These are phyloP conservation scores for Drosophila azteca DNA, from an alignment of 1,140 invertebrate species.

Conservation along the genomic window DNA sequence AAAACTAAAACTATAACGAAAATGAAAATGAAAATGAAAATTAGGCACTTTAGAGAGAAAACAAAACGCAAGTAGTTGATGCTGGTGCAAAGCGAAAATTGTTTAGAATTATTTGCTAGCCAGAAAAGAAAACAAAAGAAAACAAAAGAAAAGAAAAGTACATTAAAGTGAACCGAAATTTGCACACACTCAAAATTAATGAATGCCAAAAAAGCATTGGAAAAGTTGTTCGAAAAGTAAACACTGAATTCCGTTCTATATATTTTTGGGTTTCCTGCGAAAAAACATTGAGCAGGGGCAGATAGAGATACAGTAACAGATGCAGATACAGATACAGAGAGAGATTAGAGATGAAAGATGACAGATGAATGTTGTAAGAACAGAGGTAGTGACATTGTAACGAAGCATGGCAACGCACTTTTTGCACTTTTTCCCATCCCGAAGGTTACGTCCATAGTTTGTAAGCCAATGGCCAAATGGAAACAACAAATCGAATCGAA, in stretches of 20 bases:
- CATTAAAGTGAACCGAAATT: constrained; percentile 36
- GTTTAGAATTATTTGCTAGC: constrained; percentile 69
- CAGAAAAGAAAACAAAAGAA: constrained; percentile 5
- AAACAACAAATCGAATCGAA: constrained; percentile 46
- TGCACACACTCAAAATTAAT: constrained; percentile 56
- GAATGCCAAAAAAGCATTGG: constrained; percentile 6
- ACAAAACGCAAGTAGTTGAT: constrained; percentile 34
- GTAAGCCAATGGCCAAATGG: constrained; percentile 77
- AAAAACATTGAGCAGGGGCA: constrained; percentile 28
- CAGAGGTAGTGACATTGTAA: constrained; percentile 42
- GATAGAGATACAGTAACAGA: constrained; percentile 3
- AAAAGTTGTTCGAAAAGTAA: constrained; percentile 3
- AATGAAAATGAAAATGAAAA: constrained; percentile 23
- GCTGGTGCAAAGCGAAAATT: constrained; percentile 57
- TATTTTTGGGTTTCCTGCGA: constrained; percentile 29
- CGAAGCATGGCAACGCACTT: constrained; percentile 72
- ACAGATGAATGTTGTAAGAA: constrained; percentile 11
- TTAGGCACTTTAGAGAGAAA: constrained; percentile 62
- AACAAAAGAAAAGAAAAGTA: constrained; percentile 6
- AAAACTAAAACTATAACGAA: constrained; percentile 22
- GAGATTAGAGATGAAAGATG: background rate
- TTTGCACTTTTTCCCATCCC: constrained; percentile 78
- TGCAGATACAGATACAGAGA: background rate
- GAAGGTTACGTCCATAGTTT: constrained; percentile 83
- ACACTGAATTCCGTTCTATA: constrained; percentile 15